phyloP scores from a whole-genome alignment of 1,140 invertebrate species.

The Zaprionus lachaisei region DNA sequence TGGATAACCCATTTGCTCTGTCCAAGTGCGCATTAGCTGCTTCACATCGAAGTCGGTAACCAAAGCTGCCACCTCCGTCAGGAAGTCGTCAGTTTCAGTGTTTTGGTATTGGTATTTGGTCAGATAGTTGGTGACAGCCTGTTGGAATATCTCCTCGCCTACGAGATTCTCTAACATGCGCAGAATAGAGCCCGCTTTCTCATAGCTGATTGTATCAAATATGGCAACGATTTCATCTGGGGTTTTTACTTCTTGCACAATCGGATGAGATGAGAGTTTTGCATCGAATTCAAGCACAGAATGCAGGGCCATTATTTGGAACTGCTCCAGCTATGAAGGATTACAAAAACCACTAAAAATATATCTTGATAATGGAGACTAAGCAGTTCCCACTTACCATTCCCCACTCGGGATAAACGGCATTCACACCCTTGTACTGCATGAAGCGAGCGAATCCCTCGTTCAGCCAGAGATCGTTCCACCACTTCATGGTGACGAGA shows the following conservation, averaged over 20 bases:
- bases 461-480: conserved; percentile 97
- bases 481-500: conserved; percentile 95
- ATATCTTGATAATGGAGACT: conserved; percentile 28
- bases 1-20: conserved; percentile 96
- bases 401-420: conserved; percentile 92
- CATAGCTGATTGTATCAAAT: conserved; percentile 96
- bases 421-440: conserved; percentile 91
- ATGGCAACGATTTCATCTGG: conserved; percentile 96
- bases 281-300: conserved; percentile 91
- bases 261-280: conserved; percentile 94
- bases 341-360: neutral
- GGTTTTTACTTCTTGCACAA: conserved; percentile 91
- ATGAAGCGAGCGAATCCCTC: conserved; percentile 96
- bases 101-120: conserved; percentile 89
- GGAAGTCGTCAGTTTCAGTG: conserved; percentile 92
- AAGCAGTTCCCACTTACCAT: conserved; percentile 87
- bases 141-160: conserved; percentile 90
- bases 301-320: conserved; percentile 90
- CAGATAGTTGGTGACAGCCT: conserved; percentile 91
- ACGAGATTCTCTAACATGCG: conserved; percentile 95
- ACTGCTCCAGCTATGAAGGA: conserved; percentile 86
- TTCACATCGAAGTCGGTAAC: conserved; percentile 85
- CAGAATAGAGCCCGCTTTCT: conserved; percentile 95
- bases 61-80: conserved; percentile 86
- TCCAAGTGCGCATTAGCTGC: conserved; percentile 96